phyloP scores from a whole-genome alignment of 2,797 vertebrate species.

The Siniperca undulata region DNA sequence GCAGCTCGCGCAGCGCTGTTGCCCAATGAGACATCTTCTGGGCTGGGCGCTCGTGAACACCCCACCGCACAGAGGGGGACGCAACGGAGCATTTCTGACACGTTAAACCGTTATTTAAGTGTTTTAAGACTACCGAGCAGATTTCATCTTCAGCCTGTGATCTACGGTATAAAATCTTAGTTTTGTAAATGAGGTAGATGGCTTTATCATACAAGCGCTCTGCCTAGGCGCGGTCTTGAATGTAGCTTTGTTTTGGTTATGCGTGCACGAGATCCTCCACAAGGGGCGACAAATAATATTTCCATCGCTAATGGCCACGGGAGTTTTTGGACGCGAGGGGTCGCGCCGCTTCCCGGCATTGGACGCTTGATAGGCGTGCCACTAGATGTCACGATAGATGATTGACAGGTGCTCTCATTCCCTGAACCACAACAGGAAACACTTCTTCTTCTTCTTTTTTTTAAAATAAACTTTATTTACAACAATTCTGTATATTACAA shows the following conservation, averaged over 20 bases:
- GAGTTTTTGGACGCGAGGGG: no score
- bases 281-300: conserved; percentile 44
- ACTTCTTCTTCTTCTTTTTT: no score
- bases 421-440: no score
- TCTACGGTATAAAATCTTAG: rapidly evolving
- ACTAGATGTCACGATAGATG: no score
- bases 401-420: no score
- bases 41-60: conserved; percentile 33
- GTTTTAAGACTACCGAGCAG: no score
- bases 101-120: neutral
- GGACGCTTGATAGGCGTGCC: no score
- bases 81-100: rapidly evolving
- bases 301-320: neutral
- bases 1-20: conserved; percentile 12
- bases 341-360: no score
- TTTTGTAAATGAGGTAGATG: rapidly evolving
- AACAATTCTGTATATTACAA: no score
- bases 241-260: conserved; percentile 44
- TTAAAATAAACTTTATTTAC: no score
- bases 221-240: conserved; percentile 36
- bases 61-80: neutral
- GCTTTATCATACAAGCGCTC: rapidly evolving
- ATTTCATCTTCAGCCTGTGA: neutral
- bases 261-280: conserved; percentile 6
- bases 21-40: neutral